Percentiles rank a stretch among this genome's conserved stretches.
These are phyloP conservation scores for Aphis gossypii DNA, from an alignment of 1,140 invertebrate species.

Conservation along the genomic window DNA sequence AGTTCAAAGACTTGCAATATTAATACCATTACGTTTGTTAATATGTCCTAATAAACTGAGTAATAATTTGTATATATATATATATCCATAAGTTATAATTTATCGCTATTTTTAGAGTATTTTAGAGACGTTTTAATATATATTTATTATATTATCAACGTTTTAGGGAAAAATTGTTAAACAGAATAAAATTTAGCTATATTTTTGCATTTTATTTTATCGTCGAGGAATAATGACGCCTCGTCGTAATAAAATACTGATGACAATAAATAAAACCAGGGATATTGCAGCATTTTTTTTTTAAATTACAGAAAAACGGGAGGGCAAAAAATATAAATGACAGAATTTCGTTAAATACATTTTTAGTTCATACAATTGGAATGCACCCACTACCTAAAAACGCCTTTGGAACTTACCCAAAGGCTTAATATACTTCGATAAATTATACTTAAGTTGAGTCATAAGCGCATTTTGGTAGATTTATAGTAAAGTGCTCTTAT, in stretches of 20 bases:
- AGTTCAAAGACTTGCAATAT: too few species aligned
- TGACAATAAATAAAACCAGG: neutral
- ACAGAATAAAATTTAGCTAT: neutral
- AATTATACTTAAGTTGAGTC: slow-evolving; percentile 47
- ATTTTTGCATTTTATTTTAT: slow-evolving; percentile 15
- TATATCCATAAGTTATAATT: neutral
- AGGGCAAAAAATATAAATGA: neutral
- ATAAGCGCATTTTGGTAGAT: slow-evolving; percentile 28
- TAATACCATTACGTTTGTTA: too few species aligned
- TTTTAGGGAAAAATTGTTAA: neutral
- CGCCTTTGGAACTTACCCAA: slow-evolving; percentile 22
- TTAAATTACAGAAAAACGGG: neutral
- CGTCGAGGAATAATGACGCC: neutral
- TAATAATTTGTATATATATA: neutral
- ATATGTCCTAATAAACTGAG: neutral
- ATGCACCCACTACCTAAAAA: neutral
- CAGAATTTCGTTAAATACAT: slow-evolving; percentile 14
- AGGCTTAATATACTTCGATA: slow-evolving; percentile 29
- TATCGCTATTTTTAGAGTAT: neutral
- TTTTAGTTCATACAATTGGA: neutral
- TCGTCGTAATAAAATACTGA: neutral
- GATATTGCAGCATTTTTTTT: neutral
- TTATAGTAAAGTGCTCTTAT: slow-evolving; percentile 20
- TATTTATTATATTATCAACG: neutral
- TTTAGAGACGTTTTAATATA: neutral